A percentile compares a stretch with the other conserved stretches of the same genome.
These are phyloP conservation scores for Antedon mediterranea DNA, from an alignment of 53 echinoderm and acorn worm genomes.

Conservation along the genomic window DNA sequence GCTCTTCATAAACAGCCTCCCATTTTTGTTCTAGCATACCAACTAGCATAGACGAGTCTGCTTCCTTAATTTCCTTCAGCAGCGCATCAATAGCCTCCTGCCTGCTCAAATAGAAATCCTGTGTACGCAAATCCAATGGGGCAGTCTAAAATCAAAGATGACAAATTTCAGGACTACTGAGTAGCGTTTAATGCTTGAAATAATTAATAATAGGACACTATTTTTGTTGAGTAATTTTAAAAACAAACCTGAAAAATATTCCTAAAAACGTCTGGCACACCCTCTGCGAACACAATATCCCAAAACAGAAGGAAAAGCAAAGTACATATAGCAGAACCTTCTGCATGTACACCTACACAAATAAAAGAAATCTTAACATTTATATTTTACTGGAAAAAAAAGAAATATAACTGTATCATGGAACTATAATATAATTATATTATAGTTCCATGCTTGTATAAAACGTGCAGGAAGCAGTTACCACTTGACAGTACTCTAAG, in stretches of 20 bases:
- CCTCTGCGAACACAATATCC: slow-evolving; percentile 66
- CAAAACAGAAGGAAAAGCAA: slow-evolving; percentile 78
- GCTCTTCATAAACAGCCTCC: slow-evolving; percentile 60
- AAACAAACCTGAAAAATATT: slow-evolving; percentile 75
- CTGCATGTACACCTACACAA: slow-evolving; percentile 79
- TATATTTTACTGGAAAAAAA: no score
- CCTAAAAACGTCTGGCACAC: slow-evolving; percentile 81
- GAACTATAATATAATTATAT: no score
- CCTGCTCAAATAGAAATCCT: slow-evolving; percentile 54
- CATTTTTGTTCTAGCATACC: slow-evolving; percentile 38
- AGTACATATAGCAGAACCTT: slow-evolving; percentile 63
- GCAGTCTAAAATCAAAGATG: slow-evolving; percentile 45
- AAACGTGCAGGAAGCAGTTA: no score
- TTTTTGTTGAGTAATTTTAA: no score
- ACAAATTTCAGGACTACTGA: no score
- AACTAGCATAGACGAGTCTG: slow-evolving; percentile 18
- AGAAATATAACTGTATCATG: no score
- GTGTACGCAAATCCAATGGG: slow-evolving; percentile 60
- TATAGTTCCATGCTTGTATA: no score
- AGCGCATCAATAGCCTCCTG: slow-evolving; percentile 31
- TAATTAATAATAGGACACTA: no score
- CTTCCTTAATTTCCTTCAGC: slow-evolving; percentile 35
- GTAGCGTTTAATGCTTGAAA: no score
- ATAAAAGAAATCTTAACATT: background rate
- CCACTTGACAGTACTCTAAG: no score